Conservation (phyloP, 2,888 invertebrate species). For the Cheilosia soror region DNA sequence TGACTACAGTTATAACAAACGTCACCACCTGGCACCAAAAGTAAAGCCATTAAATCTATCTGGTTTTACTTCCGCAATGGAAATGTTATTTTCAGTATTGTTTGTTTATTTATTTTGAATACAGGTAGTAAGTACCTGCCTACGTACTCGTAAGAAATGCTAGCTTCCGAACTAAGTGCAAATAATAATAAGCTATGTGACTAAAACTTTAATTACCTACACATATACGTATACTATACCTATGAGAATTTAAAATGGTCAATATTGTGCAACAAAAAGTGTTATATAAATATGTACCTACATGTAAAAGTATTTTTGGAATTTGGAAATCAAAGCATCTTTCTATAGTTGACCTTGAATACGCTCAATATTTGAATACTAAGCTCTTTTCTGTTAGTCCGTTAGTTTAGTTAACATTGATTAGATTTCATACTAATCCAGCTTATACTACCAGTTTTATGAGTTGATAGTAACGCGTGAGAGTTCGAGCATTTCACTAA, state of each 20-base stretch:
- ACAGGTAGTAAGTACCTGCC: neutral
- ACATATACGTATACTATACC: no score
- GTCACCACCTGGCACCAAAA: constrained; percentile 49
- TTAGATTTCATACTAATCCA: constrained; percentile 3
- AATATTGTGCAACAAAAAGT: no score
- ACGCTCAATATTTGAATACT: no score
- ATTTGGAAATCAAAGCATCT: no score
- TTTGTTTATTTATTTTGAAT: constrained; percentile 12
- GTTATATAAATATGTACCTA: no score
- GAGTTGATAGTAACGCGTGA: constrained; percentile 2
- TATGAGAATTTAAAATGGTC: no score
- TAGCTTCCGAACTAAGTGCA: no score
- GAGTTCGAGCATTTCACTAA: constrained; percentile 9
- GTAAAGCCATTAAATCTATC: constrained; percentile 7
- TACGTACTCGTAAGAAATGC: no score
- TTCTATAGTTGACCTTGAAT: no score
- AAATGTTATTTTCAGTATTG: constrained; percentile 1
- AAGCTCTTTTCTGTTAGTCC: neutral
- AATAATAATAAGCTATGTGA: no score
- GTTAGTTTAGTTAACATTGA: neutral
- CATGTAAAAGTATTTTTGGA: no score
- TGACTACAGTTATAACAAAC: constrained; percentile 16
- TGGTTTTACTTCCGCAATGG: constrained; percentile 54
- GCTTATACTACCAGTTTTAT: neutral
- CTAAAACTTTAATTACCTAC: no score